These are phyloP conservation scores for Eumaeus atala DNA, from an alignment of 1,140 invertebrate genomes.

Conservation along the genomic window DNA sequence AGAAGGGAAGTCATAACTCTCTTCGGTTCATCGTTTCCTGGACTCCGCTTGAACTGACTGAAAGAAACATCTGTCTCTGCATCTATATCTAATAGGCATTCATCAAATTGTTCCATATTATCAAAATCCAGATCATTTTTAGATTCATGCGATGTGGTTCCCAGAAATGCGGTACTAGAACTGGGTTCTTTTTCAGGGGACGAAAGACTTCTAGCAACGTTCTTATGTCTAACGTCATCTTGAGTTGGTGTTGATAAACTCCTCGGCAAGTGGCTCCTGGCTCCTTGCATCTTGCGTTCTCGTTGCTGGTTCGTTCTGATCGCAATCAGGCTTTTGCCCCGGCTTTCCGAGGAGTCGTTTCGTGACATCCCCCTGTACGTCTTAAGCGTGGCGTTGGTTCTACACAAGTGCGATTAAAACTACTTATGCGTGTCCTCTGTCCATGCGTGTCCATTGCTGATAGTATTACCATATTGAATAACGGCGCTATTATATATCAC, in stretches of 20 bases:
- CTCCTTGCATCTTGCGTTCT: conserved; percentile 43
- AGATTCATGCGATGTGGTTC: conserved; percentile 45
- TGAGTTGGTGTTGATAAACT: conserved; percentile 55
- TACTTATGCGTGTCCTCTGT: conserved; percentile 41
- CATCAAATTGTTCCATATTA: conserved; percentile 61
- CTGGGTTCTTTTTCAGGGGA: conserved; percentile 52
- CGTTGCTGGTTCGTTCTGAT: conserved; percentile 56
- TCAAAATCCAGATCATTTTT: conserved; percentile 61
- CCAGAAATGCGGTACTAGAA: conserved; percentile 44
- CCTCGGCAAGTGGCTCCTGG: conserved; percentile 46
- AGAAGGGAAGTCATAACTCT: conserved; percentile 48
- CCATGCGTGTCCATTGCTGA: conserved; percentile 44
- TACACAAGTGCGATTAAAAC: conserved; percentile 38
- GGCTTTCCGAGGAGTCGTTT: conserved; percentile 39
- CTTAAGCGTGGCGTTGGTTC: conserved; percentile 32
- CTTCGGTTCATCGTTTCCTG: conserved; percentile 50
- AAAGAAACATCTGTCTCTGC: conserved; percentile 52
- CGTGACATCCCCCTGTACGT: conserved; percentile 50
- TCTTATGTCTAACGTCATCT: conserved; percentile 37
- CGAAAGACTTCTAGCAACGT: conserved; percentile 54
- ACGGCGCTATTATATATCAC: conserved; percentile 66
- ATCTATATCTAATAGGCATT: conserved; percentile 61
- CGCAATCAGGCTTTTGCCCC: conserved; percentile 55
- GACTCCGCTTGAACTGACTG: conserved; percentile 36
- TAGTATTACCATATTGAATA: conserved; percentile 57